Conservation (phyloP, 2,888 invertebrate genomes). For the Chaetogeoica ovagalla region DNA sequence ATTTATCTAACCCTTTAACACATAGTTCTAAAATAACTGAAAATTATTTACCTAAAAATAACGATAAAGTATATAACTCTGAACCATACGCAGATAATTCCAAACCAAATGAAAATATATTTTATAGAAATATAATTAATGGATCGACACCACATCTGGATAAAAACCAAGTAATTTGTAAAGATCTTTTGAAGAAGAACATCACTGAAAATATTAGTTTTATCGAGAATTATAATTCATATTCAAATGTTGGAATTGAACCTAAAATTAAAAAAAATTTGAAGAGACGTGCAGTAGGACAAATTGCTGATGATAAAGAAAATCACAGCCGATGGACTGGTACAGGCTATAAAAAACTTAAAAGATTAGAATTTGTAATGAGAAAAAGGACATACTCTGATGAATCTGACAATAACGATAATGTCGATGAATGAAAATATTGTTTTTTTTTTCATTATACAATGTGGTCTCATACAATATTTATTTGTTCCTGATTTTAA, state of each 20-base stretch:
- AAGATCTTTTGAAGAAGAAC: background rate
- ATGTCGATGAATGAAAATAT: conserved; percentile 16
- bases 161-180: conserved; percentile 4
- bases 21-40: background rate
- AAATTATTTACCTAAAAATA: background rate
- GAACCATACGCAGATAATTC: background rate
- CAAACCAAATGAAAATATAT: conserved; percentile 5
- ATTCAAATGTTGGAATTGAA: background rate
- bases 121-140: background rate
- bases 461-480: conserved; percentile 26
- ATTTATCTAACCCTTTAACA: background rate
- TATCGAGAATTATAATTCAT: background rate
- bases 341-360: conserved; percentile 4
- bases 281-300: background rate
- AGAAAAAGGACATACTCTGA: conserved; percentile 2
- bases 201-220: background rate
- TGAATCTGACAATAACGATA: conserved; percentile 36
- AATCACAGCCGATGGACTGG: conserved; percentile 7
- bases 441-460: conserved; percentile 11
- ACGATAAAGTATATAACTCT: background rate
- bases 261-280: conserved; percentile 1
- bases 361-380: conserved; percentile 1
- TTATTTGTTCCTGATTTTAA: conserved; percentile 50
- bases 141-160: background rate
- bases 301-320: conserved; percentile 34